Percentiles rank a stretch among this genome's conserved stretches.
These are phyloP conservation scores for Cephus sareptanus DNA, from an alignment of 2,888 invertebrate genomes.

Conservation along the genomic window DNA sequence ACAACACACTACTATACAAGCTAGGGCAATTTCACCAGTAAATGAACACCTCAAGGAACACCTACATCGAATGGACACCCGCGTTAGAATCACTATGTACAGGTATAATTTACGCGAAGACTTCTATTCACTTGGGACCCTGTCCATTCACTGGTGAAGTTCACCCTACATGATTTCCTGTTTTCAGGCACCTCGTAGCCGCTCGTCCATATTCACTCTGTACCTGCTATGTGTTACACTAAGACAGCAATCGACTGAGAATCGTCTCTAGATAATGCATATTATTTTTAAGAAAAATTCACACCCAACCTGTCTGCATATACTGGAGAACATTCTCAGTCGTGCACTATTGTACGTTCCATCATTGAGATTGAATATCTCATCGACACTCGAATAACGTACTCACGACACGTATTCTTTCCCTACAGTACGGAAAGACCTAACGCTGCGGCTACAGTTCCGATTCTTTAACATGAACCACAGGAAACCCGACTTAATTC, in stretches of 20 bases:
- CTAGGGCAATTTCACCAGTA: not conserved
- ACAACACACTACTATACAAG: not conserved
- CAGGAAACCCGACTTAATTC: slow-evolving; percentile 88
- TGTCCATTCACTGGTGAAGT: too few relatives aligned
- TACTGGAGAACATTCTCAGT: not conserved
- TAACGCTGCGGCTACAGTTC: slow-evolving; percentile 94
- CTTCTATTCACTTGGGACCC: too few relatives aligned
- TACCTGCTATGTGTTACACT: not conserved
- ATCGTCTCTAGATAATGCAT: not conserved
- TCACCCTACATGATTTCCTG: not conserved
- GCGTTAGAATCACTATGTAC: too few relatives aligned
- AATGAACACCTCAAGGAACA: too few relatives aligned
- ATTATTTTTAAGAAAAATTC: not conserved
- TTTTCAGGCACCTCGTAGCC: not conserved
- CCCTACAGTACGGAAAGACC: slow-evolving; percentile 94
- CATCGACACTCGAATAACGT: slow-evolving; percentile 24
- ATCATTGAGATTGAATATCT: not conserved
- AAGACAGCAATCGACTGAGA: not conserved
- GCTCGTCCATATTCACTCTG: not conserved
- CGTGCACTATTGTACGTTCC: not conserved
- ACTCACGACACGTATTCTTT: slow-evolving; percentile 67
- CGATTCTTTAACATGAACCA: slow-evolving; percentile 94
- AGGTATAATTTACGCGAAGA: too few relatives aligned
- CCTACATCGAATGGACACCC: too few relatives aligned
- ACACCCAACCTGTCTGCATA: not conserved